Percentiles rank a stretch among this genome's conserved stretches.
Conservation (phyloP, 2,888 invertebrate genomes). For the Cyclophora albipunctata region DNA sequence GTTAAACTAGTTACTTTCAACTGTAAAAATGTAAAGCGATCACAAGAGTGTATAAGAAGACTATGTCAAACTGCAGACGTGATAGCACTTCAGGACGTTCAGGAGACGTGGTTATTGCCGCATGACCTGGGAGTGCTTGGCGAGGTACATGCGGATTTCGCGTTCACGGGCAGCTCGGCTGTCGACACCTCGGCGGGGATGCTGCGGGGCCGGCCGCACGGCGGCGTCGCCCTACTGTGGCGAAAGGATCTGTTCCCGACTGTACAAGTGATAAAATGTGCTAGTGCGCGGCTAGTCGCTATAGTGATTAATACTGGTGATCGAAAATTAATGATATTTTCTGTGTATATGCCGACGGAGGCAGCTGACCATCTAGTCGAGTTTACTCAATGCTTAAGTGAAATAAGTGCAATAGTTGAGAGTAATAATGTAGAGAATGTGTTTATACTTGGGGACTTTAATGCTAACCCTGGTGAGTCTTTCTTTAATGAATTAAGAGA, state of each 20-base stretch:
- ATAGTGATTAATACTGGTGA: not conserved
- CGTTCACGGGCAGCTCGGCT: slow-evolving; percentile 6
- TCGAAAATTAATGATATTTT: slow-evolving; percentile 8
- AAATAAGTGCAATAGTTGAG: slow-evolving; percentile 14
- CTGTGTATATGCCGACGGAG: slow-evolving; percentile 20
- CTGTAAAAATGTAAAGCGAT: slow-evolving; percentile 11
- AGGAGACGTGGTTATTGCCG: slow-evolving; percentile 7
- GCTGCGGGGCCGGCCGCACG: not conserved
- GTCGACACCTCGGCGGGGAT: slow-evolving; percentile 6
- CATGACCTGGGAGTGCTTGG: slow-evolving; percentile 4
- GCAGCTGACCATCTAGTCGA: slow-evolving; percentile 11
- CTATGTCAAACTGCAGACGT: slow-evolving; percentile 7
- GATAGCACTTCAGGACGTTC: not conserved
- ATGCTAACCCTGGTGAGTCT: slow-evolving; percentile 13
- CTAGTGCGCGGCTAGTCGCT: not conserved
- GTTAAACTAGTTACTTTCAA: not conserved
- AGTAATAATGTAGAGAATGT: slow-evolving; percentile 6
- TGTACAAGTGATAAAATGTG: not conserved
- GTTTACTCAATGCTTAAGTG: slow-evolving; percentile 13
- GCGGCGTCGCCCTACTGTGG: not conserved
- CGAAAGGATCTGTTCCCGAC: not conserved
- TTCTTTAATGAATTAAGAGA: slow-evolving; percentile 9
- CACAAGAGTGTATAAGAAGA: slow-evolving; percentile 7
- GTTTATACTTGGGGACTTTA: slow-evolving; percentile 15
- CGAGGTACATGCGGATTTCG: slow-evolving; percentile 1